Evolutionary conservation across 2,888 invertebrate species (phyloP), one percentile per base, ranked within the genome.

Genomic region (Acrobasis repandana): DNA sequence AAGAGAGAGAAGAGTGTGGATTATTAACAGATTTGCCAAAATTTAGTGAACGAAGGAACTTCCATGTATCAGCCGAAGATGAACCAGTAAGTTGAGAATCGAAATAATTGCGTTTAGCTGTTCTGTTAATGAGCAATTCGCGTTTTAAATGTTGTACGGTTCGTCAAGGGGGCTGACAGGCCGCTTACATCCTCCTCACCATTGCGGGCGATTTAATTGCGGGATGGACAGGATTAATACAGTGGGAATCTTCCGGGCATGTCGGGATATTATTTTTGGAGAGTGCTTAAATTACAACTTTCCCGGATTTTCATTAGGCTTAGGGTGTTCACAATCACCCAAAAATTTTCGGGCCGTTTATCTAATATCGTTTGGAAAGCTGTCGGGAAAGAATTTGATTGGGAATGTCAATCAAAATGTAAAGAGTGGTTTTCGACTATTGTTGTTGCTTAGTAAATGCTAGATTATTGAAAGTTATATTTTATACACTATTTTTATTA

Each of bases 271-370:
- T 43, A n/a, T 43, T 43, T 28, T 43, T 43, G 43, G n/a, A n/a
- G 43, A 43, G 43, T 14, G 43, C 43, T 43, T n/a, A 43, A 43
- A 43, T 43, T 43, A 43, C 43, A 43, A 43, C 43, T 43, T 43
- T 43, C 14, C n/a, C n/a, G 43, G 43, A n/a, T n/a, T 43, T 43
- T 43, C 11, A 43, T 43, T 43, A 10, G 43, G 43, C n/a, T 43
- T 43, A 43, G 14, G 43, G 14, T n/a, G n/a, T 43, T 43, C 4
- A 43, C 43, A 43, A 43, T 43, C 43, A 43, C 1, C 43, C 43
- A n/a, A 43, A 43, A n/a, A 43, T n/a, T 43, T 43, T 43, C 14
- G 28, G 6, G 6, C 28, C 28, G 28, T 28, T 28, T 28, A 28
- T 28, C 28, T 20, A 20, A 20, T 20, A 28, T 6, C 28, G 28